These are phyloP conservation scores for Cichladusa arquata DNA, from an alignment of 2,113 vertebrate genomes.

Conservation along the genomic window DNA sequence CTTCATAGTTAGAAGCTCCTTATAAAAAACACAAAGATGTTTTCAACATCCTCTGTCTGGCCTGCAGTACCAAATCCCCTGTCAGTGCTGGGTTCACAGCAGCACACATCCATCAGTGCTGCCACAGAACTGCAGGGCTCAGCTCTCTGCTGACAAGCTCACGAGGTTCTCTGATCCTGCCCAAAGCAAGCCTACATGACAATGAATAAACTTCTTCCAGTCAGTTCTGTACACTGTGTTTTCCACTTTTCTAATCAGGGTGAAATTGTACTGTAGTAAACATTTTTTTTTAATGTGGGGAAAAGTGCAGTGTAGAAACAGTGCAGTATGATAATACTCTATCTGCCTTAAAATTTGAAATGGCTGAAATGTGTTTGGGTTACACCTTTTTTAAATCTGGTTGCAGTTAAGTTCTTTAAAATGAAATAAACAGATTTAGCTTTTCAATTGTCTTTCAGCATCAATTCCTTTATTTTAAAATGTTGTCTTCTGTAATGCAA, in stretches of 20 bases:
- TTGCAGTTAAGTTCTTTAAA: not conserved
- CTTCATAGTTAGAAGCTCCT: not conserved
- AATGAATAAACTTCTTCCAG: not conserved
- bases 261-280: not conserved
- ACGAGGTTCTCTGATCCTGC: not conserved
- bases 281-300: not conserved
- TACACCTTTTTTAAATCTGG: not conserved
- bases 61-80: not conserved
- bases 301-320: not conserved
- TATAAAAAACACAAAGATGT: not conserved
- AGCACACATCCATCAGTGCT: not conserved
- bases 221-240: not conserved
- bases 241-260: not conserved
- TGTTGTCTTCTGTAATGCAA: constrained; percentile 2
- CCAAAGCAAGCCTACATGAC: not conserved
- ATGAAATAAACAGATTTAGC: not conserved
- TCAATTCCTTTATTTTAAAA: not conserved
- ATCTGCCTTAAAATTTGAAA: not conserved
- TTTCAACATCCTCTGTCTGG: not conserved
- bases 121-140: not conserved
- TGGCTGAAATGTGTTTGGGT: not conserved
- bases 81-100: not conserved
- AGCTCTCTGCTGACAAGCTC: not conserved
- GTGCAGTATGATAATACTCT: not conserved
- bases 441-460: not conserved